These are phyloP conservation scores for Rotaria sp. DNA, from an alignment of 2,888 invertebrate genomes.

Conservation along the genomic window DNA sequence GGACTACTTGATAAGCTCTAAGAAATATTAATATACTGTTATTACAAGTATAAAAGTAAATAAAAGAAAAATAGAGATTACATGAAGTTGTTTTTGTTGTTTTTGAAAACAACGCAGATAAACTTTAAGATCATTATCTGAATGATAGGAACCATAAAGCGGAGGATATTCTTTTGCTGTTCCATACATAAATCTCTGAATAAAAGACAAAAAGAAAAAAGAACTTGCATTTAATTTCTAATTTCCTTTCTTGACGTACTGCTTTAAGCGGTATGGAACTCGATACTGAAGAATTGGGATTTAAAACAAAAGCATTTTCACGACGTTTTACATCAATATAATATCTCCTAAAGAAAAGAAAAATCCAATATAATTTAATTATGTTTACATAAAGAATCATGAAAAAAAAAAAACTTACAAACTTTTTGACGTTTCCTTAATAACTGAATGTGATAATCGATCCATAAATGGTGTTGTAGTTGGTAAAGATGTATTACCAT, in stretches of 20 bases:
- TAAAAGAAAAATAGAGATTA: not conserved
- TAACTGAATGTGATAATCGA: constrained; percentile 26
- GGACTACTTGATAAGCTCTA: not conserved
- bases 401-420: not conserved
- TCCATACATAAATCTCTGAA: constrained; percentile 17
- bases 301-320: constrained; percentile 11
- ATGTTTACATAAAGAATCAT: not conserved
- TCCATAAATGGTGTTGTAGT: not conserved
- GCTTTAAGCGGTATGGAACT: not conserved
- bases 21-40: not conserved
- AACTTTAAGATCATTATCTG: not conserved
- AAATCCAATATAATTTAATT: no score
- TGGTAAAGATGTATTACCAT: not conserved
- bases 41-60: not conserved
- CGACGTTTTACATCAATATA: constrained; percentile 17
- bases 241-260: not conserved
- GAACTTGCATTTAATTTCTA: no score
- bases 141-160: not conserved
- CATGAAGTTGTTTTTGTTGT: not conserved
- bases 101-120: not conserved
- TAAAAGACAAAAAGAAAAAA: not conserved
- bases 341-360: not conserved
- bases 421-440: constrained; percentile 15
- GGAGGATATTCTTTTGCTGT: constrained; percentile 21
- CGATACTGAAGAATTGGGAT: not conserved